Percentiles rank a stretch among this genome's conserved stretches.
Evolutionary conservation across 2,797 vertebrate genomes (phyloP).

Genomic region (Rhinoraja longicauda): DNA sequence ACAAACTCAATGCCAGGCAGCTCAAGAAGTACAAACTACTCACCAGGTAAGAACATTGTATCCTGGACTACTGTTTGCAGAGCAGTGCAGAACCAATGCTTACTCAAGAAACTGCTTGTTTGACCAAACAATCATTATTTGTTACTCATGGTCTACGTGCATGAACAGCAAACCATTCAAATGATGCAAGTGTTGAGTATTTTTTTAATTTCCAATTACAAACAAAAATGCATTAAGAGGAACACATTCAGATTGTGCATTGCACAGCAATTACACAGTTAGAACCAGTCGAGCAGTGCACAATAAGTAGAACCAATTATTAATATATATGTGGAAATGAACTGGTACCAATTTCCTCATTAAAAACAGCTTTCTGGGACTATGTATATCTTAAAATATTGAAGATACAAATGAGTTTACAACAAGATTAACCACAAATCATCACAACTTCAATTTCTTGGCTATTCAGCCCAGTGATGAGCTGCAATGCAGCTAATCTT

Average conservation of each 20-base stretch:
- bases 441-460: not conserved
- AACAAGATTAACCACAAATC: not conserved
- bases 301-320: not conserved
- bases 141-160: not conserved
- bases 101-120: too few species aligned
- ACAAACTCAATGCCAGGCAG: too few species aligned
- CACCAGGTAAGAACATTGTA: too few species aligned
- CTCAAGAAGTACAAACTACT: too few species aligned
- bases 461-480: not conserved
- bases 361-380: conserved; percentile 8
- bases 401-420: not conserved
- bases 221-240: not conserved
- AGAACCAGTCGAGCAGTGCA: not conserved
- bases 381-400: not conserved
- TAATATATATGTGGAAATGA: not conserved
- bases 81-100: too few species aligned
- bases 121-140: not conserved
- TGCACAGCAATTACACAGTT: conserved; percentile 34
- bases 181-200: not conserved
- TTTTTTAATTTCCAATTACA: not conserved
- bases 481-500: not conserved
- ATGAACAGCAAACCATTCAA: not conserved
- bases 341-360: not conserved
- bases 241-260: not conserved
- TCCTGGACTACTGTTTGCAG: too few species aligned